phyloP scores from a whole-genome alignment of 2,113 vertebrate species.

The Dasypus novemcinctus region DNA sequence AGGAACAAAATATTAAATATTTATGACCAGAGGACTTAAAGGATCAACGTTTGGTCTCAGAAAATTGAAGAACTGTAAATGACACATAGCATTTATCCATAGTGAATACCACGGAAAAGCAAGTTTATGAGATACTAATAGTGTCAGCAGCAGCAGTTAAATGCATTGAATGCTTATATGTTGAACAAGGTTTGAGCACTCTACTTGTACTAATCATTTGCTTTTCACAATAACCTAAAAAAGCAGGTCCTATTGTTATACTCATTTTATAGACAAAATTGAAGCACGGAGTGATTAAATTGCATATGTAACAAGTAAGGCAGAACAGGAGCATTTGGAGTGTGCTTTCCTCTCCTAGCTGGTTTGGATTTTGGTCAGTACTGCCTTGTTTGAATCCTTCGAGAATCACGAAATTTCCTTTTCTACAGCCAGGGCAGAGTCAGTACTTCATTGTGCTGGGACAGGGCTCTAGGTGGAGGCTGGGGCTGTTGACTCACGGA shows the following conservation, averaged over 20 bases:
- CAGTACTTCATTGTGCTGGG: not conserved
- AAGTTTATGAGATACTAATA: not conserved
- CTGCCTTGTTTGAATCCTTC: not conserved
- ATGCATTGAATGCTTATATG: not conserved
- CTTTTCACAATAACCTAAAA: not conserved
- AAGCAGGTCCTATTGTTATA: not conserved
- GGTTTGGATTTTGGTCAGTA: not conserved
- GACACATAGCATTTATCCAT: not conserved
- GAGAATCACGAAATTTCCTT: not conserved
- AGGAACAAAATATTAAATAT: not conserved
- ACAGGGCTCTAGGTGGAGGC: too few relatives aligned
- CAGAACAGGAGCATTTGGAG: not conserved
- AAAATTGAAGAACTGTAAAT: not conserved
- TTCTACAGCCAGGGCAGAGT: not conserved
- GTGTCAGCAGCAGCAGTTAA: not conserved
- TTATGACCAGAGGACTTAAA: not conserved
- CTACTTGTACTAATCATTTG: too few relatives aligned
- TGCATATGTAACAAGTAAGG: not conserved
- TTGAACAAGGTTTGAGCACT: not conserved
- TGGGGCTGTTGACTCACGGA: not conserved
- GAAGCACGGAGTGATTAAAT: not conserved
- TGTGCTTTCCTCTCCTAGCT: not conserved
- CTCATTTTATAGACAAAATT: not conserved
- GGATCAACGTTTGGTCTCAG: not conserved
- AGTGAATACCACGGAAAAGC: not conserved